Evolutionary conservation across 2,113 vertebrate species (phyloP), one percentile per base, ranked within the genome.

Genomic region (Perca flavescens): DNA sequence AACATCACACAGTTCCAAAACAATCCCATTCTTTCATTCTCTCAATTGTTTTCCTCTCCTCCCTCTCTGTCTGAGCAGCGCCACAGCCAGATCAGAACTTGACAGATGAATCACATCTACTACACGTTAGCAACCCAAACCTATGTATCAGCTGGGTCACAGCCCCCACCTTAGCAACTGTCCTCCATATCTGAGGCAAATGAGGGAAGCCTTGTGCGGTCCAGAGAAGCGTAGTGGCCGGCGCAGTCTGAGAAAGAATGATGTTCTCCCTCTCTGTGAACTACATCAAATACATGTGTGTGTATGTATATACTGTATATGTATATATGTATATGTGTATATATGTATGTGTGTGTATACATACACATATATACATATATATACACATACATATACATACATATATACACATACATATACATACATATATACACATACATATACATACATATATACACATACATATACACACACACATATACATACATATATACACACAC

Each of bases 71-170:
- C 57, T 71, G 25, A 76, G 54, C 22, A 36, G 64, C 66, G 72
- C 22, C 16, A 12, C 11, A 60, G 74, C n/a, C 79, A 50, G 69
- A 86, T 85, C 75, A 50, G 53, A 80, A 61, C 58, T 77, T 69
- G 61, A 77, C 80, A 80, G 78, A 77, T 65, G 78, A 25, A 74
- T 79, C 80, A 72, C 22, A 74, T 82, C 43, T 50, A 70, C 52
- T 43, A 77, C 17, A 22, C 77, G 80, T 61, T 68, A 57, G 84
- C 74, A 80, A 88, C 73, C 58, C 61, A 75, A 81, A 81, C 54
- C 57, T 63, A n/a, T 10, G 5, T 82, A 80, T 79, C 56, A 70
- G 77, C 62, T 52, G 70, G 61, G 77, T 86, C 86, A 88, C 71
- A 65, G 72, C 63, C 68, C 31, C 53, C 4, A 28, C 67, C 69